Evolutionary conservation across 2,888 invertebrate genomes (phyloP).

Genomic region (Meiosimyza platycephala): DNA sequence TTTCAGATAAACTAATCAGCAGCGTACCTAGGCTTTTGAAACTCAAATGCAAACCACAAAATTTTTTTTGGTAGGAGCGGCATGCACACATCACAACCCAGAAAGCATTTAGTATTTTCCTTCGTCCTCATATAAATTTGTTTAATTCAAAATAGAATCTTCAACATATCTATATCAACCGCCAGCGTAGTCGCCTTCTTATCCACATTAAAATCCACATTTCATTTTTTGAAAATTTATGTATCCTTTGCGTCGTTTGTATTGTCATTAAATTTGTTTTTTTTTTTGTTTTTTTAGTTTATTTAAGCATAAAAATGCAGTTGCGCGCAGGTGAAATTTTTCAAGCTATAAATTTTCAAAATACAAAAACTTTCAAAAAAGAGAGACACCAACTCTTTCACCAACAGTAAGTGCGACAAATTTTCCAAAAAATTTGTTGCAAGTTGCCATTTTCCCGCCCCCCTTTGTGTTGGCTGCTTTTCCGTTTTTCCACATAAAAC

Average conservation of each 20-base stretch:
- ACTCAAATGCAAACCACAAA: too few relatives aligned
- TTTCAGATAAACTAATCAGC: too few relatives aligned
- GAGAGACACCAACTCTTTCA: conserved; percentile 37
- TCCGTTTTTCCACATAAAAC: conserved; percentile 50
- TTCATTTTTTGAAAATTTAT: conserved; percentile 54
- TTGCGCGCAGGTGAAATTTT: conserved; percentile 53
- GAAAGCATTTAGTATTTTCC: too few relatives aligned
- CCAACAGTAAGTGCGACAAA: conserved; percentile 39
- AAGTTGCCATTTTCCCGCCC: conserved; percentile 8
- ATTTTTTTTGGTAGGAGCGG: too few relatives aligned
- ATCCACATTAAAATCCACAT: conserved; percentile 52
- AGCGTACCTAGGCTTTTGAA: too few relatives aligned
- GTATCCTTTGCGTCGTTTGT: conserved; percentile 46
- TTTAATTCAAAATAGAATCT: too few relatives aligned
- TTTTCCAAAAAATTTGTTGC: conserved; percentile 33
- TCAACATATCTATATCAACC: too few relatives aligned
- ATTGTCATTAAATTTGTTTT: conserved; percentile 28
- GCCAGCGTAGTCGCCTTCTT: conserved; percentile 27
- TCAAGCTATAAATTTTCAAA: conserved; percentile 53
- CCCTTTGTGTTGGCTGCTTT: conserved; percentile 43
- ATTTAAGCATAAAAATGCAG: conserved; percentile 49
- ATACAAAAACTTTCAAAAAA: conserved; percentile 29
- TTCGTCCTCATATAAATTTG: too few relatives aligned
- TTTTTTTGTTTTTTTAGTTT: conserved; percentile 37
- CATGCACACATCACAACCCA: too few relatives aligned